Evolutionary conservation across 2,113 vertebrate species (phyloP).

Genomic region (Hymenochirus boettgeri): DNA sequence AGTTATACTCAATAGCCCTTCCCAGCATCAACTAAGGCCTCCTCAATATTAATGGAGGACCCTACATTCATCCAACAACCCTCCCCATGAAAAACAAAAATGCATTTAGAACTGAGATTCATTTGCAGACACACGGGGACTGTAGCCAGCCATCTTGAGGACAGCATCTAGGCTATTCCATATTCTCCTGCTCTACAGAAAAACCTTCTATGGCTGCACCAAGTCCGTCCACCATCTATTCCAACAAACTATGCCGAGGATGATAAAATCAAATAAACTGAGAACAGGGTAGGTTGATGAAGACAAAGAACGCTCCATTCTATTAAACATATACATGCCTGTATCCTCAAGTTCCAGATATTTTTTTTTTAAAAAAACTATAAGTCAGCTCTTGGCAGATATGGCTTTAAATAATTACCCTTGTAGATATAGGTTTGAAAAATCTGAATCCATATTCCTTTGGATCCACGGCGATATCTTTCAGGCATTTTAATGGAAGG

Average conservation of each 20-base stretch:
- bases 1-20: slow-evolving; percentile 41
- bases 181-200: slow-evolving; percentile 11
- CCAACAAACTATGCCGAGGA: slow-evolving; percentile 17
- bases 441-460: background rate
- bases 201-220: slow-evolving; percentile 3
- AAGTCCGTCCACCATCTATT: slow-evolving; percentile 6
- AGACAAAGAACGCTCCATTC: slow-evolving; percentile 32
- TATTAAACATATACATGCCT: slow-evolving; percentile 18
- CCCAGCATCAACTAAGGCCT: slow-evolving; percentile 27
- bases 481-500: slow-evolving; percentile 12
- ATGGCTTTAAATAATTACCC: slow-evolving; percentile 41
- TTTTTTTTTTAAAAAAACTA: slow-evolving; percentile 37
- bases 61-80: slow-evolving; percentile 32
- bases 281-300: slow-evolving; percentile 7
- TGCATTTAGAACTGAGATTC: slow-evolving; percentile 27
- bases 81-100: background rate
- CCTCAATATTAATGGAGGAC: slow-evolving; percentile 19
- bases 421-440: slow-evolving; percentile 21
- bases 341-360: slow-evolving; percentile 31
- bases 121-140: slow-evolving; percentile 29
- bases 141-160: slow-evolving; percentile 1
- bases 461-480: slow-evolving; percentile 8
- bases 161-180: slow-evolving; percentile 3
- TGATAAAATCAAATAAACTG: slow-evolving; percentile 12
- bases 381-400: slow-evolving; percentile 39